Base-by-base conservation (phyloP, 2,888 invertebrate species). In the Eupeodes luniger region DNA sequence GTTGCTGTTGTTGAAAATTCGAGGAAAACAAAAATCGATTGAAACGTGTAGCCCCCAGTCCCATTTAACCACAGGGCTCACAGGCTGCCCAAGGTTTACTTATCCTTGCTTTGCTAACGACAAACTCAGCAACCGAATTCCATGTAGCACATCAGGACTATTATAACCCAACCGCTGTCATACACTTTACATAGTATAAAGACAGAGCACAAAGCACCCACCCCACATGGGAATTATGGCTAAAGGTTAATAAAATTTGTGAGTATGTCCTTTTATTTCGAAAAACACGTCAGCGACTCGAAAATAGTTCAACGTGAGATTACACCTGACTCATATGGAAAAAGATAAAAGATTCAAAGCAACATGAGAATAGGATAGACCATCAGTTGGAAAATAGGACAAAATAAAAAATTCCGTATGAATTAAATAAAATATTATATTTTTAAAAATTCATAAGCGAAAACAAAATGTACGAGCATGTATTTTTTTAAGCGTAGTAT, bases 191-290 rank as follows among this genome's bases (percentile, higher is more conserved):
- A 44, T 27, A 27, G 27, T 27, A 44, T 27, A 57, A 27, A 70
- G 55, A 6, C 81, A 49, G 53, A 40, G 9, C 9, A 40, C 6
- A 40, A 40, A 40, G 40, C 40, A 5, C 40, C 40, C n/a, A 49
- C 40, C 16, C 57, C 72, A 51, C 51, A 62, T n/a, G 59, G 74
- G 62, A 70, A 47, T 40, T 7, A 40, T 40, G 76, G 12, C 36
- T 12, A 77, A 76, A 66, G 76, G 83, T 81, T 84, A 77, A 80
- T 87, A 87, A 83, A 87, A 80, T 67, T 80, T 66, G 66, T 57
- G 62, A 67, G 83, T 84, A 87, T 80, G 67, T n/a, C 80, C 80
- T 55, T 84, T 81, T 47, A 11, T 84, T 83, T 55, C 72, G 55
- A 66, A 59, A 44, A 72, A 59, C 34, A 53, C 51, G 44, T 75